Evolutionary conservation across 1,140 invertebrate species (phyloP), one percentile per base, ranked within the genome.

Genomic region (Gryllus bimaculatus): DNA sequence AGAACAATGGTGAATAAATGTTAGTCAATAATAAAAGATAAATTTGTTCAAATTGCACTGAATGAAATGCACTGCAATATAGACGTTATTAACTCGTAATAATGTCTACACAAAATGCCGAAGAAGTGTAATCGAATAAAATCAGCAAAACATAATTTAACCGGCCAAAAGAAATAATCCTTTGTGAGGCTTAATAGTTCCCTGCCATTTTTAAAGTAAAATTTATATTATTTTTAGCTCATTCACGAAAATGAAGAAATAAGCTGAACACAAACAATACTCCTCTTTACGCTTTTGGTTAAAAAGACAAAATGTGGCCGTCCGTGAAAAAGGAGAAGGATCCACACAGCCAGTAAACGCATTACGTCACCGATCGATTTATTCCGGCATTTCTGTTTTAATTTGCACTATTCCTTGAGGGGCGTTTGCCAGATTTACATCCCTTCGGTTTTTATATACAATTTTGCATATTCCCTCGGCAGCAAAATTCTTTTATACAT

Each of bases 401-500:
- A 66, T 66, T 66, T 66, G 10, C 54, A 10, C 54, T 66, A 66
- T 66, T 66, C 54, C 54, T 66, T 66, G 10, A 66, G 54, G 54
- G 54, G 7, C 10, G 10, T 66, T 66, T 39, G 26, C 26, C 26
- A 39, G 26, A 39, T 39, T 66, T 18, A 66, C 54, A 66, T 66
- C 18, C 54, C 54, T 18, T 18, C 10, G 54, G 2, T 66, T 66
- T 66, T 13, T 66, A 18, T 66, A 66, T 66, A 66, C 10, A 66
- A 66, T 66, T 13, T 66, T 66, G 2, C 54, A 18, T 66, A 13
- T 66, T 66, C 54, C 54, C 54, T 66, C 54, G 18, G 54, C 54
- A 66, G 54, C 54, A 66, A 66, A 66, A 66, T 66, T 66, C 54
- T 66, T 66, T 66, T 66, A 66, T 66, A 66, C 18, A 66, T 66